Evolutionary conservation across 1,140 invertebrate genomes (phyloP), one percentile per base, ranked within the genome.

Genomic region (Euborellia annulipes): DNA sequence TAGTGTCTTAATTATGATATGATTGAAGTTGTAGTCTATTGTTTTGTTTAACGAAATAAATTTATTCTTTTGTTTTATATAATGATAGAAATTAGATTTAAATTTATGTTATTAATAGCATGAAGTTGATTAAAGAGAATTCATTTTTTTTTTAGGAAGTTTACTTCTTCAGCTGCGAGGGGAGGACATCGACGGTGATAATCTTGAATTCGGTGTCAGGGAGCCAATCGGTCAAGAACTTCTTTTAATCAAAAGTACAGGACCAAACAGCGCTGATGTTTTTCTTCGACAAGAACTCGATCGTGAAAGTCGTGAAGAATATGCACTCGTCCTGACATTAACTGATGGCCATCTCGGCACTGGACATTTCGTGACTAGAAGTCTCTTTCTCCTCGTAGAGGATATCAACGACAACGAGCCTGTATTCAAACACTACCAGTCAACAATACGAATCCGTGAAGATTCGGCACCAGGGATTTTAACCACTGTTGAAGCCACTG

Each of bases 331-430:
- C 27, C 64, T 94, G 52, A 93, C 88, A 2, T 62, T 94, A 49
- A 92, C 86, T 1, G 89, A 94, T 61, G 85, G 85, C 38, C 77
- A 81, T 56, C 70, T 90, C 19, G 84, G 82, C 2, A 82, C 87
- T 38, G 83, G 84, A 39, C 88, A 88, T 60, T 91, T 79, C 64
- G 82, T 94, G 46, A 90, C 85, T 3, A 88, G 92, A 66, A 88
- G 85, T 56, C 72, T 93, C 43, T 64, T 92, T 43, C 63, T 92
- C 13, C 67, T 91, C 39, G 85, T 93, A 1, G 87, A 92, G 65
- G 89, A 94, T 61, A 79, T 88, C 8, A 93, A 93, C 55, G 89
- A 93, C 65, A 89, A 89, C 67, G 76, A 78, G 48, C 88, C 89
- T 3, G 72, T 87, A 40, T 93, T 92, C 62, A 76, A 80, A 55